Evolutionary conservation across 2,888 invertebrate genomes (phyloP).

Genomic region (Nomada fabriciana): DNA sequence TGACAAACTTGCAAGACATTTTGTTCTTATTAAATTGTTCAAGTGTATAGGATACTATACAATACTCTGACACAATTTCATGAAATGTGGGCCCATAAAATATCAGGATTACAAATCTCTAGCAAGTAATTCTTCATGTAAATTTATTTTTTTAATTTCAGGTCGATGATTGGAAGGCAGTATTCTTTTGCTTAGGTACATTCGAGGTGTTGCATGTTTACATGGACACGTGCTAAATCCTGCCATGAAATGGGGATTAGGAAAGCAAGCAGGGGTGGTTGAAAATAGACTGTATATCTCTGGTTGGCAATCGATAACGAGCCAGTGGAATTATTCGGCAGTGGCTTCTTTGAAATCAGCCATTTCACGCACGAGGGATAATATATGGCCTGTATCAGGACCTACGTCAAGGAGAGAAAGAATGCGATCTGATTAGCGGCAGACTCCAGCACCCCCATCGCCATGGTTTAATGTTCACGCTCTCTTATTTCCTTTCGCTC

Average conservation of each 20-base stretch:
- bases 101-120: neutral
- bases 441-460: slow-evolving; percentile 33
- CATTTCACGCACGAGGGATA: slow-evolving; percentile 49
- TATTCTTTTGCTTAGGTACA: slow-evolving; percentile 45
- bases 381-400: slow-evolving; percentile 48
- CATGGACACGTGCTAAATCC: slow-evolving; percentile 66
- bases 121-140: slow-evolving; percentile 8
- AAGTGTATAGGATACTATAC: neutral
- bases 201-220: slow-evolving; percentile 65
- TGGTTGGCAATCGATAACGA: slow-evolving; percentile 66
- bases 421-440: slow-evolving; percentile 61
- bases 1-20: neutral
- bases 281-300: slow-evolving; percentile 57
- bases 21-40: neutral
- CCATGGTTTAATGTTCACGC: slow-evolving; percentile 40
- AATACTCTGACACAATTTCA: no score
- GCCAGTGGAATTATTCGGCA: slow-evolving; percentile 65
- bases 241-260: slow-evolving; percentile 67
- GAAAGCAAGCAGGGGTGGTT: slow-evolving; percentile 52
- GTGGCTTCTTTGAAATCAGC: slow-evolving; percentile 64
- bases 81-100: neutral
- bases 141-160: slow-evolving; percentile 33
- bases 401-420: slow-evolving; percentile 46
- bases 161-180: slow-evolving; percentile 45
- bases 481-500: slow-evolving; percentile 12